Base-by-base conservation (phyloP, 2,797 vertebrate genomes). In the Neosilurus mollespiculum region DNA sequence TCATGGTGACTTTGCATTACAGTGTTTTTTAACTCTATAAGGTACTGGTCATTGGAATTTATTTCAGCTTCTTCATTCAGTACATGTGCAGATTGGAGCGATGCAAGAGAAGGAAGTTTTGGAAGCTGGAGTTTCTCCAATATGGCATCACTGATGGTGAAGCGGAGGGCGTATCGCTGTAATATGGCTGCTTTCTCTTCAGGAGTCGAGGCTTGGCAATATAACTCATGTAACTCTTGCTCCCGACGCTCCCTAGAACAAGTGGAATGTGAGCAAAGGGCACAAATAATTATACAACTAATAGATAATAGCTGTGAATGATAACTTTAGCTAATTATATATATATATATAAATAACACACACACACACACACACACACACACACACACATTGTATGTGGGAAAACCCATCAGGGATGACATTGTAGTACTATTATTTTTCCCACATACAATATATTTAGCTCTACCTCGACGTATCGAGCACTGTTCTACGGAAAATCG, bases 101-200 rank as follows among this genome's bases (percentile, higher is more conserved):
- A n/a, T 1, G 64, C 34, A 24, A 78, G 81, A 30, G n/a, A 94
- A 86, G 93, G 93, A 85, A 95, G 95, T 95, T 95, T 97, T 94
- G 94, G 94, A 96, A 99, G 96, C 90, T 98, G 97, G 87, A 99
- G 88, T 89, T 95, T 95, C 90, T 99, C 98, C 2, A 99, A 93
- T 69, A 97, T 97, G 83, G 98, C 97, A 82, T 99, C 98, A 0
- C 97, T 99, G 93, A 99, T 98, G 85, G 97, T 98, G 91, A 99
- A 99, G 83, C 97, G 96, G 85, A 99, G 97, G 0, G 97, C 96
- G 49, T 99, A 99, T 73, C 96, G 96, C 82, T 97, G 96, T 56
- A 99, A 94, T 81, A 99, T 96, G 77, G 93, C 91, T 49, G 97
- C 95, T 0, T 97, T 97, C 88, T 99, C 97, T 85, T 98, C 97